A percentile compares a stretch with the other conserved stretches of the same genome.
These are phyloP conservation scores for Drosophila mimetica DNA, from an alignment of 2,888 invertebrate genomes.

Conservation along the genomic window DNA sequence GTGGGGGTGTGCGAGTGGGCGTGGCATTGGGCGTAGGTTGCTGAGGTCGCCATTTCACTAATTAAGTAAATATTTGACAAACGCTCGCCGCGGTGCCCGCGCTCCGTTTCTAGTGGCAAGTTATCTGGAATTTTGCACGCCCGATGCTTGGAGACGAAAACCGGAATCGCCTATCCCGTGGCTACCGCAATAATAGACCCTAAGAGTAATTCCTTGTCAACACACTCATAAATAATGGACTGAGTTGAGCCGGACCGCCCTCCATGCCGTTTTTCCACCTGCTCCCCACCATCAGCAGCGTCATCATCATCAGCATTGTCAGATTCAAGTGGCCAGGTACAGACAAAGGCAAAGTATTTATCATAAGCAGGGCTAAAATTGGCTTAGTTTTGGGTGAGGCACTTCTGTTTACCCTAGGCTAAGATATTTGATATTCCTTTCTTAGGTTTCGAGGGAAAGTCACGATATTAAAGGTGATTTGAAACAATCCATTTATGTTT, in stretches of 20 bases:
- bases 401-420: constrained; percentile 17
- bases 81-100: constrained; percentile 24
- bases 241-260: constrained; percentile 49
- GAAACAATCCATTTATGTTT: no score
- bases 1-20: constrained; percentile 20
- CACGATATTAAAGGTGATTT: no score
- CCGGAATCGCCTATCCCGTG: constrained; percentile 16
- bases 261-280: constrained; percentile 2
- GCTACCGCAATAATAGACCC: constrained; percentile 65
- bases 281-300: constrained; percentile 44
- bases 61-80: constrained; percentile 78
- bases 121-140: constrained; percentile 73
- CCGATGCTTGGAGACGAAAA: constrained; percentile 28
- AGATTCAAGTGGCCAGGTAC: constrained; percentile 57
- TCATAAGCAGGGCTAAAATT: constrained; percentile 59
- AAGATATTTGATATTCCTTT: not conserved
- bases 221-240: constrained; percentile 82
- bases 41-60: constrained; percentile 69
- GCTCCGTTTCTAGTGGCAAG: constrained; percentile 37
- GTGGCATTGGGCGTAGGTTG: constrained; percentile 10
- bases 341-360: constrained; percentile 69
- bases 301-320: constrained; percentile 58
- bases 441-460: no score
- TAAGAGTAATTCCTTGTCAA: constrained; percentile 81
- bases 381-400: not conserved